A percentile compares a stretch with the other conserved stretches of the same genome.
phyloP scores from a whole-genome alignment of 2,888 invertebrate genomes.

The Ariolimax columbianus region DNA sequence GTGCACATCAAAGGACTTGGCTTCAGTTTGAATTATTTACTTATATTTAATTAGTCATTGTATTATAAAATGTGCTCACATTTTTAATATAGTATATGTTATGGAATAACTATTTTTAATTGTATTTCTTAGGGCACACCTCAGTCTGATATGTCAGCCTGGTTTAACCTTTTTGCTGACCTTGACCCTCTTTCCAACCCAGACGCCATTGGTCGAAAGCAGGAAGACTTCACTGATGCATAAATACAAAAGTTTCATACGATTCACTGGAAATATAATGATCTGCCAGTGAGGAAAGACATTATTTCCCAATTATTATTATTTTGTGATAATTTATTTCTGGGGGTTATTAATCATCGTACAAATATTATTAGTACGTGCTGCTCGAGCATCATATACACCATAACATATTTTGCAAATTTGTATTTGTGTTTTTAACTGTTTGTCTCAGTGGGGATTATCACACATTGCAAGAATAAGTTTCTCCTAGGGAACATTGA shows the following conservation, averaged over 20 bases:
- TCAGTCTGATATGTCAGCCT: conserved; percentile 80
- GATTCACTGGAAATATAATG: neutral
- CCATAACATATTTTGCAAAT: neutral
- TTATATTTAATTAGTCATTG: neutral
- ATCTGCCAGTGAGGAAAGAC: neutral
- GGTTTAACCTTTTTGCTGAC: conserved; percentile 95
- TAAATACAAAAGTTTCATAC: conserved; percentile 7
- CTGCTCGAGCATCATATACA: neutral
- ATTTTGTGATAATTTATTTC: conserved; percentile 3
- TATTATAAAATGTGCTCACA: neutral
- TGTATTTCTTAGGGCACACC: conserved; percentile 60
- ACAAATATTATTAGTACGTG: neutral
- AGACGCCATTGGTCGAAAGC: conserved; percentile 80
- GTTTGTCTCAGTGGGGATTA: neutral
- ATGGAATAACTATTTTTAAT: neutral
- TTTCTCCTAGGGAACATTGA: neutral
- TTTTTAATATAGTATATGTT: neutral
- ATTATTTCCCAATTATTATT: neutral
- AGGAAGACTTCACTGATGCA: conserved; percentile 51
- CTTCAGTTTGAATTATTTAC: neutral
- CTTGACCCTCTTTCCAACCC: conserved; percentile 94
- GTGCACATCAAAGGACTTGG: neutral
- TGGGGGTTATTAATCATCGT: conserved; percentile 3
- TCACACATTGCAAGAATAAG: neutral
- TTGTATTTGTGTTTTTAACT: neutral